Evolutionary conservation across 2,888 invertebrate species (phyloP).

Genomic region (Lepidochitona cinerea): DNA sequence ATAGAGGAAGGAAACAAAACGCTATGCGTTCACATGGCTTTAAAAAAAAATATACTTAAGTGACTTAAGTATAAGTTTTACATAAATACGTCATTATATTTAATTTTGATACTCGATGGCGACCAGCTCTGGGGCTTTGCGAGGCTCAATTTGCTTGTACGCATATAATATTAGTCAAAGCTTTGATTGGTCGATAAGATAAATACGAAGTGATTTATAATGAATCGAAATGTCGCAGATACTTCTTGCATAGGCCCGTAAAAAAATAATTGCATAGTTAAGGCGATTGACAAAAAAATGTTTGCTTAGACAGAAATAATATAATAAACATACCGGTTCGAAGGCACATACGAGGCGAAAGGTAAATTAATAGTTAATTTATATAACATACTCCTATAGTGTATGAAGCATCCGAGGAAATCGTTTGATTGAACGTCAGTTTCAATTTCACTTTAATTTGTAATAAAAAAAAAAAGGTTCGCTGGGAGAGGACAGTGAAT

Average conservation of each 20-base stretch:
- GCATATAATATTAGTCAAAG: not conserved
- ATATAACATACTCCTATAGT: too few relatives aligned
- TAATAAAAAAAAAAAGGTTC: slow-evolving; percentile 73
- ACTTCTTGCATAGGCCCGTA: slow-evolving; percentile 2
- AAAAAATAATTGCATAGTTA: not conserved
- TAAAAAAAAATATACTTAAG: not conserved
- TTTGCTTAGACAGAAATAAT: not conserved
- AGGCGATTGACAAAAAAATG: not conserved
- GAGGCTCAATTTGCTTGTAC: not conserved
- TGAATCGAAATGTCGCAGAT: not conserved
- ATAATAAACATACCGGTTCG: too few relatives aligned
- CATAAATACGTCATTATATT: not conserved
- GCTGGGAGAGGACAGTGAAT: slow-evolving; percentile 72
- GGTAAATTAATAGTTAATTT: too few relatives aligned
- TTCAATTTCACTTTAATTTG: not conserved
- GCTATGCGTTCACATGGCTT: too few relatives aligned
- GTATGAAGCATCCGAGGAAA: too few relatives aligned
- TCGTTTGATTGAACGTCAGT: too few relatives aligned
- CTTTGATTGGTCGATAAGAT: not conserved
- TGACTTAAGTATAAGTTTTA: not conserved
- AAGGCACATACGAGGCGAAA: too few relatives aligned
- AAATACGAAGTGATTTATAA: not conserved
- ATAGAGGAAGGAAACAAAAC: too few relatives aligned
- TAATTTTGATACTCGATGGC: not conserved
- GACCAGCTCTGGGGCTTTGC: not conserved